Evolutionary conservation across 2,888 invertebrate species (phyloP).

Genomic region (Meteorus colon): DNA sequence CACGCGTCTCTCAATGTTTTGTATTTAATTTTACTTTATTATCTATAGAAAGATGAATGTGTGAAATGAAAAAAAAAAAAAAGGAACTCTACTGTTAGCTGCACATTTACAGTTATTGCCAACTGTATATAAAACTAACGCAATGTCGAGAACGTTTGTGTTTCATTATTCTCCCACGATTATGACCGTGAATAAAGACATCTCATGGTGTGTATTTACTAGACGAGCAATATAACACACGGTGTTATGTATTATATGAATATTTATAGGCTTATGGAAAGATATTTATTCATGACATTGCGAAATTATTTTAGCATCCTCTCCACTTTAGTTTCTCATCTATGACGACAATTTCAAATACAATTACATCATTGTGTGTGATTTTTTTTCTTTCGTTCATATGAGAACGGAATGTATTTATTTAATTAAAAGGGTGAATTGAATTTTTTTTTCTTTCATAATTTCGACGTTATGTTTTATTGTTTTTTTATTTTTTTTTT

Average conservation of each 20-base stretch:
- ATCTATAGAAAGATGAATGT: not conserved
- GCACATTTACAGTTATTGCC: conserved; percentile 42
- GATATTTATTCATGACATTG: not conserved
- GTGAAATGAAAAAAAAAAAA: not conserved
- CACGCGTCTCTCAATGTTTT: not conserved
- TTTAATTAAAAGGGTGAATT: not conserved
- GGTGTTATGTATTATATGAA: conserved; percentile 4
- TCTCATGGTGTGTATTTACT: conserved; percentile 4
- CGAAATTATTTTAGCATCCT: not conserved
- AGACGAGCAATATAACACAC: not conserved
- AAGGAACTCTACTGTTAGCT: conserved; percentile 38
- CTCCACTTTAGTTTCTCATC: not conserved
- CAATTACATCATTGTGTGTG: conserved; percentile 11
- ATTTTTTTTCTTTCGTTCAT: not conserved
- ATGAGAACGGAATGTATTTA: not conserved
- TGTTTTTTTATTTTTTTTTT: not conserved
- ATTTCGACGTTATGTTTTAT: not conserved
- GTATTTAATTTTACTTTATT: not conserved
- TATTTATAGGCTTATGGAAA: conserved; percentile 13
- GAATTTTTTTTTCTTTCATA: not conserved
- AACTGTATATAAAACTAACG: conserved; percentile 18
- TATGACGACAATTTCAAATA: not conserved
- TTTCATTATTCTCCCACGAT: conserved; percentile 38
- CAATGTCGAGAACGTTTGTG: conserved; percentile 16
- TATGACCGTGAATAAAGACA: conserved; percentile 45